Percentiles rank a stretch among this genome's conserved stretches.
Evolutionary conservation across 2,113 vertebrate species (phyloP).

Genomic region (Austrofundulus limnaeus): DNA sequence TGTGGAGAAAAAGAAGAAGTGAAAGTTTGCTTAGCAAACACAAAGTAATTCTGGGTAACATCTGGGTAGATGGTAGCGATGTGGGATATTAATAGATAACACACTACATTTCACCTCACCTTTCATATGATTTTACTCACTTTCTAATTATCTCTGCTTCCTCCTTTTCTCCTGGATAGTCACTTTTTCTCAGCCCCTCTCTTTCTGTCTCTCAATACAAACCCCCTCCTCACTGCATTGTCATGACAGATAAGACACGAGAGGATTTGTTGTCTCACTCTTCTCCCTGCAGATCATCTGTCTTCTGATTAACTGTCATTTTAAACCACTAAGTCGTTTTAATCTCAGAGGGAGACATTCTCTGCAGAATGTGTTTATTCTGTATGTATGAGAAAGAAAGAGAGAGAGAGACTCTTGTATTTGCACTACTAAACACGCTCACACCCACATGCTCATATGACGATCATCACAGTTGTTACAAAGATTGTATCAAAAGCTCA

Average conservation of each 20-base stretch:
- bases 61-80: conserved; percentile 26
- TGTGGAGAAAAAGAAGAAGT: conserved; percentile 18
- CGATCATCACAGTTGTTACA: conserved; percentile 60
- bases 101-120: conserved; percentile 21
- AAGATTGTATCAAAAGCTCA: conserved; percentile 62
- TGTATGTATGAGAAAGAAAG: background rate
- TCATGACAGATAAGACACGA: conserved; percentile 52
- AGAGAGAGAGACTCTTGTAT: conserved; percentile 7
- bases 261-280: conserved; percentile 43
- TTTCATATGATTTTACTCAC: background rate
- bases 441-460: conserved; percentile 67
- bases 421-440: conserved; percentile 17
- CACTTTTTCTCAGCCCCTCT: conserved; percentile 17
- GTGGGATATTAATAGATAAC: conserved; percentile 48
- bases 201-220: conserved; percentile 34
- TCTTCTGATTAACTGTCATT: conserved; percentile 64
- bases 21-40: conserved; percentile 27
- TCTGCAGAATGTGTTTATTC: conserved; percentile 3
- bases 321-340: conserved; percentile 49
- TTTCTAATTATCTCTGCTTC: conserved; percentile 43
- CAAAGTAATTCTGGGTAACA: conserved; percentile 30
- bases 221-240: conserved; percentile 23
- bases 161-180: conserved; percentile 57
- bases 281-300: conserved; percentile 42
- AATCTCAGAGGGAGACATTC: conserved; percentile 52